Evolutionary conservation across 2,113 vertebrate species (phyloP), one percentile per base, ranked within the genome.

Genomic region (Lates calcarifer): DNA sequence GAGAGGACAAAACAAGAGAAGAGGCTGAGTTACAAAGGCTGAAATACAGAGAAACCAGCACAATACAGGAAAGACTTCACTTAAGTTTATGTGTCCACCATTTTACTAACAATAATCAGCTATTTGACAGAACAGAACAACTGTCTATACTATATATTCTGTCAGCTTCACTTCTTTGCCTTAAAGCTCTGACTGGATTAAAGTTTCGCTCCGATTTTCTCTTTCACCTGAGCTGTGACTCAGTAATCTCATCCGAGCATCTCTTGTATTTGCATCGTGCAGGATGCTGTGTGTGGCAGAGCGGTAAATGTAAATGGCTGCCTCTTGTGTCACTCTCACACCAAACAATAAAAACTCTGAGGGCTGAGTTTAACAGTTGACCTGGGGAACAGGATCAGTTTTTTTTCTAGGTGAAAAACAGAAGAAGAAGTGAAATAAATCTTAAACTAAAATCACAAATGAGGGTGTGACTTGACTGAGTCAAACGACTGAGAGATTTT

Each of bases 231-330:
- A 15, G 49, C 51, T 18, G n/a, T 9, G 45, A n/a, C 78, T 11
- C 47, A 11, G 22, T 71, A 55, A 83, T 72, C 60, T 77, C 60
- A 58, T 31, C 37, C 68, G 53, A 53, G 8, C 22, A 5, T 24
- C 49, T 53, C 49, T 20, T 26, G 62, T 22, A 8, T 76, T 67
- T 79, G 57, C 53, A 35, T 12, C 4, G 49, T 24, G 22, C 3
- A 22, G 47, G 45, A 14, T 18, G 56, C 3, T 15, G 43, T 3
- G 57, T 62, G 28, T 28, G 51, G 33, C 56, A 64, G 45, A 47
- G 18, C 18, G 6, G 18, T 22, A 47, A 7, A 22, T 29, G 22
- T 6, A 31, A 63, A 62, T 12, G 6, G 26, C 10, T 14, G 29
- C 28, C 22, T 62, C 45, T 9, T 22, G 26, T 49, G 17, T 43